Base-by-base conservation (phyloP, 2,888 invertebrate genomes). In the Latrodectus elegans region DNA sequence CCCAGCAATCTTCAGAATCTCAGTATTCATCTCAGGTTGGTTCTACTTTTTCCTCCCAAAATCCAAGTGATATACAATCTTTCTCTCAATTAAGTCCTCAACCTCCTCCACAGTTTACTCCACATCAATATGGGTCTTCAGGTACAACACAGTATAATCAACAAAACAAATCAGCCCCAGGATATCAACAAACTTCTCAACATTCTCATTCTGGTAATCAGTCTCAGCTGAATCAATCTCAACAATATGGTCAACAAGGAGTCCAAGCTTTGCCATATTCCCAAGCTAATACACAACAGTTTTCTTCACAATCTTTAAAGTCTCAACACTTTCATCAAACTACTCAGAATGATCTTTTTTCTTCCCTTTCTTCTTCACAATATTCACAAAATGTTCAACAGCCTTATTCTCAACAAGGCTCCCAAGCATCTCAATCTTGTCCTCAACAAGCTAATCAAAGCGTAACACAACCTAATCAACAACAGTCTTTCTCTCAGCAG, bases 1-100 rank as follows among this genome's bases (percentile, higher is more conserved):
- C 81, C 22, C 75, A 80, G 17, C 55, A 55, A 52, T 65, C 80
- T 14, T 1, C 75, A 14, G 79, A 80, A 55, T 76, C 85, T 53
- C 85, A 86, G n/a, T 85, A 73, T 49, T 26, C 85, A 60, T 78
- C 73, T 51, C 64, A 53, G 53, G n/a, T 64, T 71, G 80, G 80
- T 38, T 80, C 80, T 52, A 26, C 79, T 15, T n/a, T 79, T 17
- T 17, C 79, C 51, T 80, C 72, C 38, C 60, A 60, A 60, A 60
- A 60, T 12, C 60, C 12, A 0, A 60, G 14, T 60, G 60, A 60
- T n/a, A 6, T n/a, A 11, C 60, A 60, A 60, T 60, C 12, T 60
- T 60, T 6, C 60, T n/a, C 12, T 6, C 60, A 60, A 60, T 17
- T 70, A 51, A 83, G 60, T 83, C 12, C 82, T 53, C 79, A 74